Evolutionary conservation across 92 coral and sea anemone genomes (phyloP).

Genomic region (Ricordea florida): DNA sequence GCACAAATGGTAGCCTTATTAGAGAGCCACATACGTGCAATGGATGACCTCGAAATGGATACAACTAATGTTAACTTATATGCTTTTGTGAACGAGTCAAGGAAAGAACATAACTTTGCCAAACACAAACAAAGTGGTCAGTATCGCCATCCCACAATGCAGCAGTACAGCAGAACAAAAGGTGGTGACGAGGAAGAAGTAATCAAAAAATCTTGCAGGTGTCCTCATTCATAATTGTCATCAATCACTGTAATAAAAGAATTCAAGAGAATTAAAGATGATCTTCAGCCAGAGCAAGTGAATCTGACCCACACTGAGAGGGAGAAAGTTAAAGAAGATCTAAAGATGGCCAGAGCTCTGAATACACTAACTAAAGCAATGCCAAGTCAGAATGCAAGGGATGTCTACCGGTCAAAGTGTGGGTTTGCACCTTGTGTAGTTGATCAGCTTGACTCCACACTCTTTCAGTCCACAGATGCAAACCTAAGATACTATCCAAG

Average conservation of each 20-base stretch:
- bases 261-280: slow-evolving; percentile 34
- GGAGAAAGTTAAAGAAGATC: slow-evolving; percentile 24
- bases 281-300: slow-evolving; percentile 1
- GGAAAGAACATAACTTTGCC: slow-evolving; percentile 79
- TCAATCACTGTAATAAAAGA: slow-evolving; percentile 1
- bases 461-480: not conserved
- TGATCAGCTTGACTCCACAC: slow-evolving; percentile 55
- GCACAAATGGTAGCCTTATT: slow-evolving; percentile 21
- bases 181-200: slow-evolving; percentile 61
- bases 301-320: not conserved
- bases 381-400: slow-evolving; percentile 65
- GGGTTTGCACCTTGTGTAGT: slow-evolving; percentile 67
- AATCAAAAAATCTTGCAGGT: slow-evolving; percentile 64
- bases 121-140: slow-evolving; percentile 77
- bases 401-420: slow-evolving; percentile 65
- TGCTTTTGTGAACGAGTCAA: slow-evolving; percentile 77
- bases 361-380: slow-evolving; percentile 52
- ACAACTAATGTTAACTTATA: slow-evolving; percentile 30
- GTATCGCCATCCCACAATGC: slow-evolving; percentile 66
- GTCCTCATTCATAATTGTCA: slow-evolving; percentile 70
- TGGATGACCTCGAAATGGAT: slow-evolving; percentile 9
- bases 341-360: slow-evolving; percentile 52
- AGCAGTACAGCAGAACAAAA: slow-evolving; percentile 59
- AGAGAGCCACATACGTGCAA: slow-evolving; percentile 8
- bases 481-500: slow-evolving; percentile 34